Evolutionary conservation across 2,113 vertebrate species (phyloP), one percentile per base, ranked within the genome.

Genomic region (Boleophthalmus pectinirostris): DNA sequence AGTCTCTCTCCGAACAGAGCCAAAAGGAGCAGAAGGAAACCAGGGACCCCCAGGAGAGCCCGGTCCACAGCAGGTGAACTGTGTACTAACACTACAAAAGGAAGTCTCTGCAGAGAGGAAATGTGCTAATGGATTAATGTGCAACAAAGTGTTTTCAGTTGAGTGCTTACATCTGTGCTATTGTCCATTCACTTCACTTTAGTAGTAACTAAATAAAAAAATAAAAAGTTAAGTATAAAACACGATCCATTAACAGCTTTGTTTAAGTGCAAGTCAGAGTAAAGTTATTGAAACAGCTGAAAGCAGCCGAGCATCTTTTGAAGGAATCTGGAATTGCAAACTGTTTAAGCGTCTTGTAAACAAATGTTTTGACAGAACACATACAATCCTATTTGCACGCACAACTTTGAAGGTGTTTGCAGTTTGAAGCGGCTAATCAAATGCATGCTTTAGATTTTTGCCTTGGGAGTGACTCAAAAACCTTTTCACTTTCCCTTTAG

Each of bases 61-160:
- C 47, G 54, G 61, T 24, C 66, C 79, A 61, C 76, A 68, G 77
- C 53, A 46, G 70, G 78, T 72, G 35, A 72, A 43, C n/a, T 2
- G 56, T 66, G 68, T 73, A 45, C 43, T 66, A 49, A 61, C 46
- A 51, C 33, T 63, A 58, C 76, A 45, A 58, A 15, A 65, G 51
- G 14, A 60, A 49, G 57, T 23, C 35, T 35, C 51, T 6, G 25
- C 15, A 16, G 67, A 24, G 43, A 24, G 21, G 43, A 47, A 47
- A 47, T 66, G 64, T 24, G 38, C 12, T 47, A 3, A 64, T 51
- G 12, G 64, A 24, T 64, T 6, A 68, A n/a, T 10, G 23, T 69
- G 66, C 15, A 54, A 70, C 66, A 54, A 63, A 9, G 33, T 15
- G 18, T 20, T 47, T 47, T 20, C 7, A n/a, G 1, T 64, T 1